Evolutionary conservation across 2,888 invertebrate species (phyloP), one percentile per base, ranked within the genome.

Genomic region (Elmis aenea): DNA sequence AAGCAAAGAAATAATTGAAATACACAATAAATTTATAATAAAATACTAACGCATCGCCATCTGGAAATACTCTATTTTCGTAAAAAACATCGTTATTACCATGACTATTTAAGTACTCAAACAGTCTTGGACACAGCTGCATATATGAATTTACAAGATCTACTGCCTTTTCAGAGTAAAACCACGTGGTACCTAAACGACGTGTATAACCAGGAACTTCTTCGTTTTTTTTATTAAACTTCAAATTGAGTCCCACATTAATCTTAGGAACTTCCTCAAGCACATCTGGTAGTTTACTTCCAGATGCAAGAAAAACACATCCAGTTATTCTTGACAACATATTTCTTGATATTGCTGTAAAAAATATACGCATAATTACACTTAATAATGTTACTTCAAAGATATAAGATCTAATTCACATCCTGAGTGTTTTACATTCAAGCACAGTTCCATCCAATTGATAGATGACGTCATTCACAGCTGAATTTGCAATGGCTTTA

Each of bases 231-330:
- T 89, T 91, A 45, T 84, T 89, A 58, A 85, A 88, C 68, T 96
- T 96, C 12, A 97, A 72, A 62, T 93, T 90, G 26, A 97, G 74
- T 0, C 96, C 97, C 14, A 96, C 75, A 62, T 95, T 95, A 9
- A 81, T 64, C 59, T 78, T 81, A 49, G 65, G 70, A 28, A 67
- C 56, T 13, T 64, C 66, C 18, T 74, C 74, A 48, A 72, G 64
- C 4, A 58, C 24, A 12, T 55, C 51, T 5, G 52, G 41, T 1
- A 61, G 56, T n/a, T 72, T 66, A 21, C 32, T 38, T 0, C 77
- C 76, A 3, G 69, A 47, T 1, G 76, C 64, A 1, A 94, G 75
- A 44, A 83, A 78, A 29, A 96, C 74, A 0, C 85, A 79, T 1
- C 94, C 94, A 0, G 95, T 95, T 33, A 97, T 76, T 5, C 92